Base-by-base conservation (phyloP, 64 coral and sea anemone species). In the Dendrophyllia cribrosa region DNA sequence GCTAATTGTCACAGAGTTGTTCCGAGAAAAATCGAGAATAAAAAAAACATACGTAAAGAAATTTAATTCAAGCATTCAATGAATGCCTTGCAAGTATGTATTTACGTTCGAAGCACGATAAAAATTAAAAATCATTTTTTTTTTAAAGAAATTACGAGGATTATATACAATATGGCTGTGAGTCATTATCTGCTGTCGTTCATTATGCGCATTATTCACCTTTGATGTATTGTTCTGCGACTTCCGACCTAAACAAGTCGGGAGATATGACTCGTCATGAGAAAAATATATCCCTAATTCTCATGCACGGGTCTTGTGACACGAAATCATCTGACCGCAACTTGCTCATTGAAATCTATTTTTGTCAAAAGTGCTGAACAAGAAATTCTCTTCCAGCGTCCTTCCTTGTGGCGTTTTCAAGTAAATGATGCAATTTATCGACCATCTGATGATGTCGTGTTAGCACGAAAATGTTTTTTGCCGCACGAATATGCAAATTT, bases 401-500 rank as follows among this genome's bases (percentile, higher is more conserved):
- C 34, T 72, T 51, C 16, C 7, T 12, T 5, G 17, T 75, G 10
- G 72, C 6, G 5, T 75, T 80, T 63, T 51, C 61, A 51, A 48
- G 20, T 1, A 46, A 82, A 82, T 84, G 45, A 84, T 68, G 11
- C 45, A 84, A 68, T 67, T 67, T 62, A 50, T 52, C 50, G 62
- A 84, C 16, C 80, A 84, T 51, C 17, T 58, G 56, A 77, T n/a
- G 78, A 43, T 79, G 51, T 79, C 77, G 53, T 64, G 78, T 82
- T 64, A 48, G 58, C 3, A 43, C 16, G 6, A 9, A 7, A 66
- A 66, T 34, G 67, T 84, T 60, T 20, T 60, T 68, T 68, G 80
- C 63, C 63, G 80, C 80, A 84, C 80, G 80, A 84, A 84, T 12
- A 84, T 84, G 80, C 80, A 67, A 84, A 84, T 84, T 84, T 50